Evolutionary conservation across 2,888 invertebrate species (phyloP).

Genomic region (Aphodius sticticus): DNA sequence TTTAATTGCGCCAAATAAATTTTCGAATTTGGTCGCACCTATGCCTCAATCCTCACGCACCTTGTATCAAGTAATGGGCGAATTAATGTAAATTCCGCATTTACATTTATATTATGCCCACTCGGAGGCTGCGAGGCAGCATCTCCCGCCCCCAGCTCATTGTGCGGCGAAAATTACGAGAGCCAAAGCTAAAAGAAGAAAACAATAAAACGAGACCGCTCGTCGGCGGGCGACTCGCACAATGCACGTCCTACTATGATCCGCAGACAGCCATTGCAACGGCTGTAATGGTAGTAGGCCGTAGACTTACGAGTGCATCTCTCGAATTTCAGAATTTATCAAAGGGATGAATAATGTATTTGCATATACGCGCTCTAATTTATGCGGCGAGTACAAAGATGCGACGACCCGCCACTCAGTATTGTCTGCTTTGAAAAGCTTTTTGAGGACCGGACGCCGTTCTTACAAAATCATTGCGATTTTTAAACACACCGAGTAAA

Average conservation of each 20-base stretch:
- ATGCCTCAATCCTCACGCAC: background rate
- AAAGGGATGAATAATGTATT: too few species aligned
- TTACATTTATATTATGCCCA: slow-evolving; percentile 24
- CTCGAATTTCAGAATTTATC: too few species aligned
- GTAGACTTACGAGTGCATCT: too few species aligned
- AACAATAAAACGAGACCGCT: background rate
- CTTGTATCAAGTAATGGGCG: background rate
- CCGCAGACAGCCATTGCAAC: background rate
- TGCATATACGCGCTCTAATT: too few species aligned
- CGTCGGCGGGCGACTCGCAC: background rate
- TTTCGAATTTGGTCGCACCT: background rate
- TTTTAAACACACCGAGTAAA: too few species aligned
- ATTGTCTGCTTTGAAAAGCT: too few species aligned
- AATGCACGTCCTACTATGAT: background rate
- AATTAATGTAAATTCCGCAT: slow-evolving; percentile 24
- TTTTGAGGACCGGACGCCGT: too few species aligned
- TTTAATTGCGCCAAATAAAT: background rate
- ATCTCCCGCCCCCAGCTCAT: background rate
- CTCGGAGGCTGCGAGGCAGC: background rate
- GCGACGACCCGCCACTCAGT: too few species aligned
- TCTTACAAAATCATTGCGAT: too few species aligned
- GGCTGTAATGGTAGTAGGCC: too few species aligned
- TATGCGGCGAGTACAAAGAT: too few species aligned
- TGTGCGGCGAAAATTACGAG: background rate
- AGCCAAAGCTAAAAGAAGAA: background rate